phyloP scores from a whole-genome alignment of 2,113 vertebrate genomes.

The Scortum barcoo region DNA sequence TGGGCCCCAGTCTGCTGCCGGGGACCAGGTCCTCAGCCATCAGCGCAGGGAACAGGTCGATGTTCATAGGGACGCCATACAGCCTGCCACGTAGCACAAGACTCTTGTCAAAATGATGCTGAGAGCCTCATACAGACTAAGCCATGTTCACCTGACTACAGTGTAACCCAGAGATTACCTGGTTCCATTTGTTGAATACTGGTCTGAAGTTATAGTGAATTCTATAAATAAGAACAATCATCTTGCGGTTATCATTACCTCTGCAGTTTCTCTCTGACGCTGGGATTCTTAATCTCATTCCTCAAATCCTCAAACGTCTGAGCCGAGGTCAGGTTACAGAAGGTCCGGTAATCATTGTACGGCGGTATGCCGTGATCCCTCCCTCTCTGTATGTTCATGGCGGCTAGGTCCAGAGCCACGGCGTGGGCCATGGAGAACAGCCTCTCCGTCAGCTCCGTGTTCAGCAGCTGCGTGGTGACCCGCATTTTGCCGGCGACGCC shows the following conservation, averaged over 20 bases:
- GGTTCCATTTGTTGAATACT: not conserved
- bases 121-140: not conserved
- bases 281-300: constrained; percentile 94
- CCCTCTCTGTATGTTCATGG: constrained; percentile 97
- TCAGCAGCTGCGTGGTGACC: constrained; percentile 92
- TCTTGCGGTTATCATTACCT: constrained; percentile 83
- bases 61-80: constrained; percentile 93
- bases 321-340: constrained; percentile 94
- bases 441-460: constrained; percentile 96
- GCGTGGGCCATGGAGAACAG: constrained; percentile 97
- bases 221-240: not conserved
- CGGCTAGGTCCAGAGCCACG: constrained; percentile 96
- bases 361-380: constrained; percentile 97
- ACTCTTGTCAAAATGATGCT: not conserved
- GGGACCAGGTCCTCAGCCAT: constrained; percentile 97
- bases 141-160: not conserved
- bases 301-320: constrained; percentile 93
- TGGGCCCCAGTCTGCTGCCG: constrained; percentile 94
- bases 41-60: constrained; percentile 97
- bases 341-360: constrained; percentile 97
- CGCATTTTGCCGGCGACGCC: constrained; percentile 97
- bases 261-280: constrained; percentile 92
- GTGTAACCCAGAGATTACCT: not conserved
- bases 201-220: not conserved
- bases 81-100: constrained; percentile 80